phyloP scores from a whole-genome alignment of 2,888 invertebrate species.

The Dynastes hyllus region DNA sequence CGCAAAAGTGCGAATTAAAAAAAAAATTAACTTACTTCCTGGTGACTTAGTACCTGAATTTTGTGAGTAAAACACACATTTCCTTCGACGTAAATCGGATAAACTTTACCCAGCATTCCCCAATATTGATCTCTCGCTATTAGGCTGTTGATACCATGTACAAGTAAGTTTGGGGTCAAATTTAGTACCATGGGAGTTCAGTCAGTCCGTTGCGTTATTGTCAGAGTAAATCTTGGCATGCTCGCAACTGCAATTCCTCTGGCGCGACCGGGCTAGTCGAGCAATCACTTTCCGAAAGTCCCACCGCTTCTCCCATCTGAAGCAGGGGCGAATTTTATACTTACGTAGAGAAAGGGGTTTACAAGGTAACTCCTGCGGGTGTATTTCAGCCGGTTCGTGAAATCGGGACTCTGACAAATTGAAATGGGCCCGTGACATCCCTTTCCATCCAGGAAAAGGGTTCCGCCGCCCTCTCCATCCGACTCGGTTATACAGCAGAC shows the following conservation, averaged over 20 bases:
- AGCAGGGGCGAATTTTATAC: constrained; percentile 64
- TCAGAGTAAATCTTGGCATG: constrained; percentile 58
- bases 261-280: constrained; percentile 55
- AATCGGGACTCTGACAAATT: constrained; percentile 68
- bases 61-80: no score
- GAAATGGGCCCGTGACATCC: constrained; percentile 66
- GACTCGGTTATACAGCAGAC: neutral
- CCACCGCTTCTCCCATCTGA: constrained; percentile 30
- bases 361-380: constrained; percentile 66
- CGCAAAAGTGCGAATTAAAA: no score
- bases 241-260: constrained; percentile 60
- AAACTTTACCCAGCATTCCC: neutral
- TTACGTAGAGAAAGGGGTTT: constrained; percentile 61
- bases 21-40: no score
- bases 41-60: no score
- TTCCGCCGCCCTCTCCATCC: constrained; percentile 26
- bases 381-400: constrained; percentile 66
- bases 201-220: constrained; percentile 42
- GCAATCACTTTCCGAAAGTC: constrained; percentile 43
- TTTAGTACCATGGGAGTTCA: constrained; percentile 48
- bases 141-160: constrained; percentile 1
- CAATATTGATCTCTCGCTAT: neutral
- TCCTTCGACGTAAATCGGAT: neutral
- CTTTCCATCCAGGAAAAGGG: constrained; percentile 54
- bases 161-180: constrained; percentile 25